phyloP scores from a whole-genome alignment of 2,113 vertebrate genomes.

The Python bivittatus region DNA sequence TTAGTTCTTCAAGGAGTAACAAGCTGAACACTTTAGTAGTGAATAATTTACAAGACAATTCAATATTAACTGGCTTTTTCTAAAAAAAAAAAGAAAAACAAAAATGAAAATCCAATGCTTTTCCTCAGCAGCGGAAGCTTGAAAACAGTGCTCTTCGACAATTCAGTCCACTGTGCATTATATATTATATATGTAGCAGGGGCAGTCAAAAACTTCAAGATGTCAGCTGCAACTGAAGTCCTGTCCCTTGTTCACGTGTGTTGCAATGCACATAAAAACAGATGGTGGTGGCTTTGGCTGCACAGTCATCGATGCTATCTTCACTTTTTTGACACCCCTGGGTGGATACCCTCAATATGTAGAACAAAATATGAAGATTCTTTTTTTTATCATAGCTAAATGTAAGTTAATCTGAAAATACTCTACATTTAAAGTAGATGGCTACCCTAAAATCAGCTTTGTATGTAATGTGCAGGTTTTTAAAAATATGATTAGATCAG shows the following conservation, averaged over 20 bases:
- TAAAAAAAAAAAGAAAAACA: conserved; percentile 28
- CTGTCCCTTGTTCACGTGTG: too few relatives aligned
- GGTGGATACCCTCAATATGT: too few relatives aligned
- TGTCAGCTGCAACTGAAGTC: too few relatives aligned
- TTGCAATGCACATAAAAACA: too few relatives aligned
- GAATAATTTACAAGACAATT: conserved; percentile 71
- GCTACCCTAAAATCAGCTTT: background rate
- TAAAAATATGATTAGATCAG: background rate
- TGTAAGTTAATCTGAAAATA: conserved; percentile 31
- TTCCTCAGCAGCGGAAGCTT: conserved; percentile 42
- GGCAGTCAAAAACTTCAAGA: too few relatives aligned
- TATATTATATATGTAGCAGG: conserved; percentile 28
- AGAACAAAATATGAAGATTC: background rate
- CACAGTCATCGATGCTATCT: too few relatives aligned
- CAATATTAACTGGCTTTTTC: conserved; percentile 71
- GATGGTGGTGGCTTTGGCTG: too few relatives aligned
- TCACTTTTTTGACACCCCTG: too few relatives aligned
- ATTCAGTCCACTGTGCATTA: conserved; percentile 35
- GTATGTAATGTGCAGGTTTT: background rate
- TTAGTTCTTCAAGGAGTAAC: conserved; percentile 66
- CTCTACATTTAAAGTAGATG: background rate
- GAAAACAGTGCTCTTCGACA: conserved; percentile 48
- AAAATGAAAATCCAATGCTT: conserved; percentile 10
- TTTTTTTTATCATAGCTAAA: conserved; percentile 11
- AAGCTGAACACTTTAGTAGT: conserved; percentile 63